These are phyloP conservation scores for Ceratitis capitata DNA, from an alignment of 1,140 invertebrate genomes.

Conservation along the genomic window DNA sequence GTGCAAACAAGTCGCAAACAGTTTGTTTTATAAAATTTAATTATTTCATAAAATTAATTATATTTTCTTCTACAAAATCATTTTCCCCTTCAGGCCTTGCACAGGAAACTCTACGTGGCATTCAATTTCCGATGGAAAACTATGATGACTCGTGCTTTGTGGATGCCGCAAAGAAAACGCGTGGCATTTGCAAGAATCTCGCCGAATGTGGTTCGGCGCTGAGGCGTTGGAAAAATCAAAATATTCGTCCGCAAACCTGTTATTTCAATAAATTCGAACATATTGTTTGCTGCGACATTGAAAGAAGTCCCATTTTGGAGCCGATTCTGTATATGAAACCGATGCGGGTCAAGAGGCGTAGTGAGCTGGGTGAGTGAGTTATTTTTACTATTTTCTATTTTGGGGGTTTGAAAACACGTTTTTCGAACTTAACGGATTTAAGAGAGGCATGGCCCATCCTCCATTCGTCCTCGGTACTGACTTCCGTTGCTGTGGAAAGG, in stretches of 20 bases:
- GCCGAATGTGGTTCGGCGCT: conserved; percentile 53
- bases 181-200: conserved; percentile 51
- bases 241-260: conserved; percentile 54
- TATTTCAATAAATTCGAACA: conserved; percentile 60
- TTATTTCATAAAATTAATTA: too few species aligned
- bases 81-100: conserved; percentile 35
- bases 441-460: too few species aligned
- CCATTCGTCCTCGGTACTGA: too few species aligned
- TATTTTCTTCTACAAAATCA: not conserved
- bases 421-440: too few species aligned
- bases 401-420: too few species aligned
- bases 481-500: too few species aligned
- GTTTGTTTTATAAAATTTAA: not conserved
- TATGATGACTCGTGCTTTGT: conserved; percentile 44
- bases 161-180: conserved; percentile 43
- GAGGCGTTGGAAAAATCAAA: conserved; percentile 46
- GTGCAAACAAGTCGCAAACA: not conserved
- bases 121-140: conserved; percentile 55
- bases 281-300: conserved; percentile 53
- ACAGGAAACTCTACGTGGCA: conserved; percentile 50
- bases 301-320: conserved; percentile 4
- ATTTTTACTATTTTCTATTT: too few species aligned
- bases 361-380: conserved; percentile 49
- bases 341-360: conserved; percentile 42
- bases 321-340: not conserved